Conservation (phyloP, 2,113 vertebrate species). For the Oncorhynchus tshawytscha region DNA sequence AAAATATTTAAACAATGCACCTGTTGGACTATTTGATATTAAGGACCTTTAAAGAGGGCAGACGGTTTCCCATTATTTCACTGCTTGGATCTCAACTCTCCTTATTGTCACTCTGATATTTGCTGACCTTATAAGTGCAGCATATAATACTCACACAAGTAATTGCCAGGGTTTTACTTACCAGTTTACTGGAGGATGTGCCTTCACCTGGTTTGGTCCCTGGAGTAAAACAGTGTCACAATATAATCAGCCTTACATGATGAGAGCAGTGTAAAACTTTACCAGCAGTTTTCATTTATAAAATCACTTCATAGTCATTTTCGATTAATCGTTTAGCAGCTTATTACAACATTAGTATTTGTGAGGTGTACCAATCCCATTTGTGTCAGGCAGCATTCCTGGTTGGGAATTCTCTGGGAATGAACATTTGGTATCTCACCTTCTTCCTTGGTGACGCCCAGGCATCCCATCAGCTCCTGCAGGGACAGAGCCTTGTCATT, state of each 20-base stretch:
- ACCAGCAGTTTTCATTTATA: not conserved
- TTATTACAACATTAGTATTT: too few species aligned
- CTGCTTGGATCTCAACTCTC: not conserved
- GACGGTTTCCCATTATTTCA: too few species aligned
- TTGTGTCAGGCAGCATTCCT: not conserved
- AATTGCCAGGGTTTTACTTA: constrained; percentile 63
- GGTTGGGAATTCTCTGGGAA: not conserved
- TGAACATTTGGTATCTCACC: constrained; percentile 54
- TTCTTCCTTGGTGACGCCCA: constrained; percentile 89
- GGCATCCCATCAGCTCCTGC: constrained; percentile 92
- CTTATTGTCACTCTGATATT: not conserved
- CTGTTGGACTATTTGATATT: too few species aligned
- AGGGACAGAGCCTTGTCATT: constrained; percentile 89
- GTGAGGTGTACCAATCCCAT: not conserved
- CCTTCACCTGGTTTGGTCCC: constrained; percentile 82
- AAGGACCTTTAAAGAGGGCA: too few species aligned
- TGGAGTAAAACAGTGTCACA: constrained; percentile 30
- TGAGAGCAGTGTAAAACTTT: not conserved
- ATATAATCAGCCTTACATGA: not conserved
- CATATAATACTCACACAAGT: not conserved
- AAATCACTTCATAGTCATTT: not conserved
- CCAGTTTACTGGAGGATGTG: constrained; percentile 81
- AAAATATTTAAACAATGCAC: too few species aligned
- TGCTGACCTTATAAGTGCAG: not conserved
- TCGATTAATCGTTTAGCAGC: too few species aligned